phyloP scores from a whole-genome alignment of 2,797 vertebrate genomes.

The Hoplostethus mediterraneus region DNA sequence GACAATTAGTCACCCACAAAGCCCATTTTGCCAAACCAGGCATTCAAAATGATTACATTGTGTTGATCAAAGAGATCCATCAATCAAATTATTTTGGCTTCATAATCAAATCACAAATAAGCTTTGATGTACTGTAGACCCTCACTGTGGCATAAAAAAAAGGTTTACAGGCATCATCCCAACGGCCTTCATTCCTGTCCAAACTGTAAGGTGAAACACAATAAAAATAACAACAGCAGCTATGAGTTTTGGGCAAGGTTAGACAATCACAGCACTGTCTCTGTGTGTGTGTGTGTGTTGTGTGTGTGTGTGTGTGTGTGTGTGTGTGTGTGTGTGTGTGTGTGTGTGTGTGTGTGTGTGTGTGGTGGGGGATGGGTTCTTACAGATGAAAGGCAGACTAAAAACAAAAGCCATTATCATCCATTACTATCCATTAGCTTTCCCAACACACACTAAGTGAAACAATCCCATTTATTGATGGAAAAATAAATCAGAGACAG shows the following conservation, averaged over 20 bases:
- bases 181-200: not conserved
- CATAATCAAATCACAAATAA: constrained; percentile 1
- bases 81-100: not conserved
- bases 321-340: not conserved
- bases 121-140: not conserved
- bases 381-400: constrained; percentile 71
- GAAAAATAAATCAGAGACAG: constrained; percentile 63
- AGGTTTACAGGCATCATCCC: not conserved
- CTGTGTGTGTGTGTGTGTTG: not conserved
- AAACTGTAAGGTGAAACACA: not conserved
- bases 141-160: no score
- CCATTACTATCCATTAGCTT: constrained; percentile 81
- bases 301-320: not conserved
- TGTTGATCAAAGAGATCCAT: not conserved
- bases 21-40: no score
- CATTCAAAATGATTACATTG: not conserved
- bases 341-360: not conserved
- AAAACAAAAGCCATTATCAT: constrained; percentile 77
- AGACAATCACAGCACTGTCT: not conserved
- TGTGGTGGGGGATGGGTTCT: constrained; percentile 36
- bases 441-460: constrained; percentile 68
- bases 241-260: constrained; percentile 5
- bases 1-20: no score
- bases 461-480: constrained; percentile 77
- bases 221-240: constrained; percentile 15